Percentiles rank a stretch among this genome's conserved stretches.
phyloP scores from a whole-genome alignment of 2,113 vertebrate genomes.

The Choloepus hoffmanni region DNA sequence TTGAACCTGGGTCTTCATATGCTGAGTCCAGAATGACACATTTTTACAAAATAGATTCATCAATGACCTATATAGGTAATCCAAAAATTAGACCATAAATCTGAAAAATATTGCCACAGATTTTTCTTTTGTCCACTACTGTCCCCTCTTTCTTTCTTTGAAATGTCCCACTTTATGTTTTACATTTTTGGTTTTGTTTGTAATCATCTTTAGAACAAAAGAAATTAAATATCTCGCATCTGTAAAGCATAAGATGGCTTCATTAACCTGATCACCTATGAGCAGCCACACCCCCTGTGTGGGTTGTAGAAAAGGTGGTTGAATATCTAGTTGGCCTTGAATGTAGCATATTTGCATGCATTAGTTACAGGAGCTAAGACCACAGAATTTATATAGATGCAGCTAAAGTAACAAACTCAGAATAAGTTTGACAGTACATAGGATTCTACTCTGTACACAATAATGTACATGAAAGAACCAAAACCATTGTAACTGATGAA shows the following conservation, averaged over 20 bases:
- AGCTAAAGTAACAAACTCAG: neutral
- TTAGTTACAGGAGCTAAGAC: neutral
- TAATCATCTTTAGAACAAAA: neutral
- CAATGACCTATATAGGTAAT: neutral
- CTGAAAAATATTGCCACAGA: neutral
- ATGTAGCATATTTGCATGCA: neutral
- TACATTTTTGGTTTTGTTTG: neutral
- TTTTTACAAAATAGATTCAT: neutral
- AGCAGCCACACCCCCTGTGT: neutral
- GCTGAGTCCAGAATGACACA: neutral
- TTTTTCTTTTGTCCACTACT: neutral
- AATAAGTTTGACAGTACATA: neutral
- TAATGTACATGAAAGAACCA: neutral
- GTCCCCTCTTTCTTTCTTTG: neutral
- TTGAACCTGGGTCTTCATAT: neutral
- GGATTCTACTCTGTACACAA: neutral
- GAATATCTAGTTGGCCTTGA: neutral
- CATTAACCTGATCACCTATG: neutral
- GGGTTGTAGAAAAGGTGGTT: neutral
- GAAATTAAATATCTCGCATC: neutral
- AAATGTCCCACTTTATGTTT: neutral
- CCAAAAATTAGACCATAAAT: neutral
- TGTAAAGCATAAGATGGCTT: constrained; percentile 24
- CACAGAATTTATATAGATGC: neutral
- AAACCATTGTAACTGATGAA: neutral